These are phyloP conservation scores for Eurois occulta DNA, from an alignment of 2,888 invertebrate genomes.

Conservation along the genomic window DNA sequence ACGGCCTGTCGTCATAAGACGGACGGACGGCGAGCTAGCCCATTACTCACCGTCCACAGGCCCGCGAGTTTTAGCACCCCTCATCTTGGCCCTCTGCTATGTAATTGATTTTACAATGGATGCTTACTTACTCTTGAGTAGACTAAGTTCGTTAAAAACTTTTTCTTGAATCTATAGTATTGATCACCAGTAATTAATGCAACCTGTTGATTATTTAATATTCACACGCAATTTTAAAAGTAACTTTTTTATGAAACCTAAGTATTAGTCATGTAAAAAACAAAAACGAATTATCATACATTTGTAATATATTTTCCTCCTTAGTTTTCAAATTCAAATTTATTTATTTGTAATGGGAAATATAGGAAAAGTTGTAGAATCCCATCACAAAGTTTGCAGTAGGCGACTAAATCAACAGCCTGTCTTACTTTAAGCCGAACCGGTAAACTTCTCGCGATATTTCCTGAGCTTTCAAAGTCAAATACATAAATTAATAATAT, in stretches of 20 bases:
- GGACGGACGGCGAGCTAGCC: too few species aligned
- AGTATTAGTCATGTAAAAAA: background rate
- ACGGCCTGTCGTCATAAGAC: too few species aligned
- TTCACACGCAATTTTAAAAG: background rate
- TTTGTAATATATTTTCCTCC: background rate
- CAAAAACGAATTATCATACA: background rate
- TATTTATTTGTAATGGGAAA: background rate
- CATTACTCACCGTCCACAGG: too few species aligned
- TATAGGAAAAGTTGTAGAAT: background rate
- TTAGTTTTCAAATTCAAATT: background rate
- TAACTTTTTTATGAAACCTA: background rate
- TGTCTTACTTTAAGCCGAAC: conserved; percentile 1
- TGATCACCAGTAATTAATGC: background rate
- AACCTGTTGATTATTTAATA: background rate
- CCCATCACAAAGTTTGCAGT: background rate
- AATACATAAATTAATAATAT: background rate
- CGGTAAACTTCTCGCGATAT: background rate
- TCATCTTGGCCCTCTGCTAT: too few species aligned
- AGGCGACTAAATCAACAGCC: background rate
- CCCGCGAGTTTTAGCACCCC: too few species aligned
- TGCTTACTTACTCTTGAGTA: too few species aligned
- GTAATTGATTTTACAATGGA: background rate
- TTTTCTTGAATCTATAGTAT: background rate
- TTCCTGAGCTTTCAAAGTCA: background rate
- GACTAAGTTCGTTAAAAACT: too few species aligned